phyloP scores from a whole-genome alignment of 2,888 invertebrate species.

The Heteropelma amictum region DNA sequence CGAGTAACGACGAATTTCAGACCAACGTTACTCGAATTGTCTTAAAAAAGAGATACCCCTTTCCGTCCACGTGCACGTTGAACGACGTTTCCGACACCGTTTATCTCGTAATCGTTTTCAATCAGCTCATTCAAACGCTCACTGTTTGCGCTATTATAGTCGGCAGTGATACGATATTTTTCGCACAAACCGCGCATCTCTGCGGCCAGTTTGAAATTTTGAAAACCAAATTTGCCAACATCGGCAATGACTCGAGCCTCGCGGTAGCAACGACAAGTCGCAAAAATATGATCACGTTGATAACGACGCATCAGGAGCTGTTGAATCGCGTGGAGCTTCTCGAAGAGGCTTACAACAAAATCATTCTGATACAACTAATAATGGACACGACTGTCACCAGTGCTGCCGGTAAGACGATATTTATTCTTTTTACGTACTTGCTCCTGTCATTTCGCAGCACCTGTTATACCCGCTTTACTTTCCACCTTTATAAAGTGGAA shows the following conservation, averaged over 20 bases:
- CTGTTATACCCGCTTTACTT: neutral
- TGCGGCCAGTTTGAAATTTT: conserved; percentile 61
- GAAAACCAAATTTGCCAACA: conserved; percentile 24
- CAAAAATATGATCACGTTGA: conserved; percentile 6
- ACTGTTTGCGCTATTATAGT: conserved; percentile 31
- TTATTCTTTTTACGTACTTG: neutral
- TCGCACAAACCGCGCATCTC: conserved; percentile 56
- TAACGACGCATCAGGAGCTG: conserved; percentile 52
- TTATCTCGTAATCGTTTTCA: conserved; percentile 30
- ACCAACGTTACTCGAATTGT: neutral
- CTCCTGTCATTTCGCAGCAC: neutral
- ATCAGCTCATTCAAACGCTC: conserved; percentile 44
- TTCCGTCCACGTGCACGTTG: conserved; percentile 34
- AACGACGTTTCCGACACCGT: conserved; percentile 32
- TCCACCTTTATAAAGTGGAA: too few relatives aligned
- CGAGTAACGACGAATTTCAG: neutral
- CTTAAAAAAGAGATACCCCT: conserved; percentile 6
- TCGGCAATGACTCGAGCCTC: neutral
- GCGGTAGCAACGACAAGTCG: neutral
- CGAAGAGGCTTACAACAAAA: conserved; percentile 51
- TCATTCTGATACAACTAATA: conserved; percentile 54
- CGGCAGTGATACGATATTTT: conserved; percentile 53
- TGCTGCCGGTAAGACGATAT: conserved; percentile 46
- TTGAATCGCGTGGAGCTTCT: conserved; percentile 41
- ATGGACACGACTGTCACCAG: conserved; percentile 42